phyloP scores from a whole-genome alignment of 2,888 invertebrate genomes.

The Eupithecia centaureata region DNA sequence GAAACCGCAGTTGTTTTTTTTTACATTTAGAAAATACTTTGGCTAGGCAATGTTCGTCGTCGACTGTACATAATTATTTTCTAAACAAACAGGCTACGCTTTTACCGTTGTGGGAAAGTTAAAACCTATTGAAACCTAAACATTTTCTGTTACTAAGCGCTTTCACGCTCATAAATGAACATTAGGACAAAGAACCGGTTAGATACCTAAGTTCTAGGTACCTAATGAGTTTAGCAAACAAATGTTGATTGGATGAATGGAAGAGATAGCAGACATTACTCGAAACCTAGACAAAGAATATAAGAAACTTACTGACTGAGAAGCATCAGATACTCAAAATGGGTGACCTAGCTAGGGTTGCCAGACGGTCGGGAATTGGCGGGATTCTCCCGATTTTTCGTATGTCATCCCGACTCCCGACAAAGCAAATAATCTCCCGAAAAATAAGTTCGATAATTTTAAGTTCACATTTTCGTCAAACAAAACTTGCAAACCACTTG shows the following conservation, averaged over 20 bases:
- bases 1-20: too few relatives aligned
- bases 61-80: background rate
- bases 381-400: too few relatives aligned
- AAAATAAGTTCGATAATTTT: too few relatives aligned
- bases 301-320: background rate
- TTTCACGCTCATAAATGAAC: slow-evolving; percentile 4
- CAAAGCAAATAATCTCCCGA: too few relatives aligned
- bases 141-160: background rate
- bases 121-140: background rate
- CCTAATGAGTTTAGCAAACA: background rate
- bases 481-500: too few relatives aligned
- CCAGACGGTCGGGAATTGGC: too few relatives aligned
- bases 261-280: background rate
- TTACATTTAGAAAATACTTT: too few relatives aligned
- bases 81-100: background rate
- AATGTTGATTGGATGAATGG: background rate
- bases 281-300: background rate
- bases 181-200: background rate
- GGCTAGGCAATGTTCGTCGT: too few relatives aligned
- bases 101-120: slow-evolving; percentile 1
- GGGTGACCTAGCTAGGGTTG: too few relatives aligned
- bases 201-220: background rate
- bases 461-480: too few relatives aligned
- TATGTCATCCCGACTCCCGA: too few relatives aligned
- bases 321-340: too few relatives aligned